Conservation (phyloP, 2,888 invertebrate species). For the Smittia sp. region DNA sequence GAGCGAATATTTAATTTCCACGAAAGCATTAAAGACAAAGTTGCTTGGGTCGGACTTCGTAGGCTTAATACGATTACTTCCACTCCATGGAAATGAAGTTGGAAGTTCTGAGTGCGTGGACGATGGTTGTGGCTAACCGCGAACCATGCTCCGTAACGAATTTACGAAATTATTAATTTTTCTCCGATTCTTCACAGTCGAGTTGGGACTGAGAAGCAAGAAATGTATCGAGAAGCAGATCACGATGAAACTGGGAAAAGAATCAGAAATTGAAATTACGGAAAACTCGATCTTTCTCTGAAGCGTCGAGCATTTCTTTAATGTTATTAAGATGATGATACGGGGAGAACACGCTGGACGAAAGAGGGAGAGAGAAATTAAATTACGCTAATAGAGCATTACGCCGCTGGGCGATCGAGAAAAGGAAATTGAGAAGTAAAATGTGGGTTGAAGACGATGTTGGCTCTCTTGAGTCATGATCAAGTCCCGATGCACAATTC, state of each 20-base stretch:
- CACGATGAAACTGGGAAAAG: constrained; percentile 18
- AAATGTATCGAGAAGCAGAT: not conserved
- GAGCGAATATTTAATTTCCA: not conserved
- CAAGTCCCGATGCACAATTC: not conserved
- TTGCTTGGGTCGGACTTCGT: not conserved
- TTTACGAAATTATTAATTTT: constrained; percentile 32
- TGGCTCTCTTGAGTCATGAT: not conserved
- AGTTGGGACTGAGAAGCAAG: not conserved
- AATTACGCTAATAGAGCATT: constrained; percentile 38
- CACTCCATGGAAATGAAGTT: not conserved
- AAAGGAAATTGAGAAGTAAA: constrained; percentile 35
- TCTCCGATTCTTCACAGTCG: constrained; percentile 11
- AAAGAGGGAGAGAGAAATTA: constrained; percentile 26
- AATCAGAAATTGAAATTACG: not conserved
- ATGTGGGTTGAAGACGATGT: not conserved
- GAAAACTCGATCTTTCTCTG: not conserved
- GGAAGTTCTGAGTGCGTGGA: not conserved
- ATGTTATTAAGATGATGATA: constrained; percentile 17
- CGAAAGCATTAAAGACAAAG: not conserved
- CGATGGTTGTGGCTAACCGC: constrained; percentile 21
- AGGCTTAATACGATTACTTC: constrained; percentile 32
- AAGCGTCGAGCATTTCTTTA: not conserved
- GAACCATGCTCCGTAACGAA: constrained; percentile 31
- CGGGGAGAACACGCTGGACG: not conserved
- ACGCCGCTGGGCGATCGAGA: constrained; percentile 17